phyloP scores from a whole-genome alignment of 2,113 vertebrate species.

The Riparia riparia region DNA sequence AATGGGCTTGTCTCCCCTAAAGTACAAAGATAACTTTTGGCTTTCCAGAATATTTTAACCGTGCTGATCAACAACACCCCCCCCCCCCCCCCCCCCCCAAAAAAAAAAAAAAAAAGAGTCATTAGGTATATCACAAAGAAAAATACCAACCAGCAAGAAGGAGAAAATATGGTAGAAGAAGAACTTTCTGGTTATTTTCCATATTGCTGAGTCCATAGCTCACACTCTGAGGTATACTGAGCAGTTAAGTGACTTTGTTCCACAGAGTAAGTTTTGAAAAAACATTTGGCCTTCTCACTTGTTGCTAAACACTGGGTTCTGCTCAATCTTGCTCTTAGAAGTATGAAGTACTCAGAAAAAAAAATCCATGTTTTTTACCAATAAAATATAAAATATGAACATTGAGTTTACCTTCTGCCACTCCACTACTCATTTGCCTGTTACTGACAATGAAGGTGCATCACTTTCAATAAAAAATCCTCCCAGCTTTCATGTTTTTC shows the following conservation, averaged over 20 bases:
- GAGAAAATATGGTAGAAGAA: background rate
- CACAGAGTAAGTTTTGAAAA: background rate
- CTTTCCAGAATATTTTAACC: background rate
- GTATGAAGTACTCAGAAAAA: background rate
- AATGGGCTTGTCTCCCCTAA: background rate
- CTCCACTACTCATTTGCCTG: background rate
- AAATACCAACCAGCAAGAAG: background rate
- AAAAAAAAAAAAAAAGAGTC: background rate
- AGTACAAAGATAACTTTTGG: background rate
- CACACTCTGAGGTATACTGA: background rate
- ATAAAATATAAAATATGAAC: background rate
- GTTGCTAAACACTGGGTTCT: background rate
- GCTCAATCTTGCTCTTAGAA: background rate
- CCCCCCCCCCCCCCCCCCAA: background rate
- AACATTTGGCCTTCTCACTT: background rate
- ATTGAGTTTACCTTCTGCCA: constrained; percentile 12
- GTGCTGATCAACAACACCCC: background rate
- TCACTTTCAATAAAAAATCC: background rate
- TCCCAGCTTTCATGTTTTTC: constrained; percentile 13
- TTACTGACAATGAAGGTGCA: background rate
- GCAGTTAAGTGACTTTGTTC: background rate
- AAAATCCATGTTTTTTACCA: background rate
- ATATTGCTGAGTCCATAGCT: background rate
- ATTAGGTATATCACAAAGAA: background rate
- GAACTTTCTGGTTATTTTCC: background rate